These are phyloP conservation scores for Bergia puertoricense DNA, from an alignment of 92 coral and sea anemone genomes.

Conservation along the genomic window DNA sequence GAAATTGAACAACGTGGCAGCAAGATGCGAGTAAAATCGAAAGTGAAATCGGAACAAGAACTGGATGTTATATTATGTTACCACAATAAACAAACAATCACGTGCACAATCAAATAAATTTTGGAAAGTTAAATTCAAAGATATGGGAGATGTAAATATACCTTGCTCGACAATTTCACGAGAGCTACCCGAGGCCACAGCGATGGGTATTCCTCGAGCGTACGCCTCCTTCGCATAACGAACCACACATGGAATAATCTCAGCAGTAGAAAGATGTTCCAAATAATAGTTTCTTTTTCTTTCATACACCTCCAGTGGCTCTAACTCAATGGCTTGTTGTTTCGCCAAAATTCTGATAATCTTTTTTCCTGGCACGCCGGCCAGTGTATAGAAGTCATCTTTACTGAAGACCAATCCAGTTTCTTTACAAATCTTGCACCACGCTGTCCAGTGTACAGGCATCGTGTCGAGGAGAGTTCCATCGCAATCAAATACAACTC, in stretches of 20 bases:
- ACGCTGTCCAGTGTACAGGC: conserved; percentile 97
- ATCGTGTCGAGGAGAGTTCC: conserved; percentile 95
- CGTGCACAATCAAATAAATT: background rate
- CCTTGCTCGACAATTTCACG: conserved; percentile 91
- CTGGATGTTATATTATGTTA: background rate
- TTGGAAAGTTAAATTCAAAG: background rate
- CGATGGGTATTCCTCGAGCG: conserved; percentile 74
- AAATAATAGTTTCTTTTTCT: conserved; percentile 78
- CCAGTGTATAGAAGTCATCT: conserved; percentile 83
- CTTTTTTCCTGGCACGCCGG: conserved; percentile 97
- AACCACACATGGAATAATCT: conserved; percentile 81
- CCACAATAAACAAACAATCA: background rate
- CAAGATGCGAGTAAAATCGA: background rate
- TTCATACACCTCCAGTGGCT: conserved; percentile 82
- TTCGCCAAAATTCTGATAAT: conserved; percentile 77
- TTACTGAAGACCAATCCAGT: conserved; percentile 82
- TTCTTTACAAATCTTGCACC: conserved; percentile 91
- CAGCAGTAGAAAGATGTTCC: conserved; percentile 62
- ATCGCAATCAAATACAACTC: conserved; percentile 92
- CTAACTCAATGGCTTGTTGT: conserved; percentile 82
- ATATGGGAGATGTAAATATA: conserved; percentile 20
- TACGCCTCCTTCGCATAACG: conserved; percentile 81
- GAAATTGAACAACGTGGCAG: conserved; percentile 33
- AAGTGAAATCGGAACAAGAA: background rate
- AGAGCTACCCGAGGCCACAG: conserved; percentile 98